Evolutionary conservation across 1,140 invertebrate species (phyloP).

Genomic region (Zaprionus davidi): DNA sequence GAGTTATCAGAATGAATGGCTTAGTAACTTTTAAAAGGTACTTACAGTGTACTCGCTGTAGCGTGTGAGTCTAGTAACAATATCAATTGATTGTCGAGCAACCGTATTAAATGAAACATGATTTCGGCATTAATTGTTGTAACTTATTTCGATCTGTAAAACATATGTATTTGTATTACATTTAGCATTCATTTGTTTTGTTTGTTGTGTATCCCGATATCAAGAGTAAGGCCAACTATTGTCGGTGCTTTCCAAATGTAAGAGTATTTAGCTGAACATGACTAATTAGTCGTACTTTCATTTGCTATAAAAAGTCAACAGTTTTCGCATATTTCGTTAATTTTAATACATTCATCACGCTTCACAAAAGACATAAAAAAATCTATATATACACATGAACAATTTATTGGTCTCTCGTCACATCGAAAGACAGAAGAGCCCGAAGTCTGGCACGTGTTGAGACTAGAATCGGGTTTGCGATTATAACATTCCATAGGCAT

Average conservation of each 20-base stretch:
- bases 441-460: constrained; percentile 38
- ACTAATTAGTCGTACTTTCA: not conserved
- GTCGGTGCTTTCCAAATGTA: not conserved
- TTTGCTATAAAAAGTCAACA: constrained; percentile 3
- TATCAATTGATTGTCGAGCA: not conserved
- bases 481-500: constrained; percentile 24
- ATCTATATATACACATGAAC: constrained; percentile 24
- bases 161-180: too few species aligned
- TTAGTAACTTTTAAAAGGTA: constrained; percentile 3
- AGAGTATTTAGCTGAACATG: not conserved
- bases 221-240: not conserved
- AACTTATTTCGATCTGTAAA: not conserved
- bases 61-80: not conserved
- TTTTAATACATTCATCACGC: constrained; percentile 10
- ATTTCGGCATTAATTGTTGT: not conserved
- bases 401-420: constrained; percentile 50
- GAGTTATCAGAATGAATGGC: constrained; percentile 16
- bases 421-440: constrained; percentile 32
- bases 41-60: not conserved
- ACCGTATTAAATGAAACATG: not conserved
- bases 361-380: constrained; percentile 9
- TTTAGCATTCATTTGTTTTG: not conserved
- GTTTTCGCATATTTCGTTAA: constrained; percentile 1
- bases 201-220: not conserved
- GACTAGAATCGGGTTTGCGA: not conserved